Evolutionary conservation across 2,113 vertebrate genomes (phyloP), one percentile per base, ranked within the genome.

Genomic region (Vombatus ursinus): DNA sequence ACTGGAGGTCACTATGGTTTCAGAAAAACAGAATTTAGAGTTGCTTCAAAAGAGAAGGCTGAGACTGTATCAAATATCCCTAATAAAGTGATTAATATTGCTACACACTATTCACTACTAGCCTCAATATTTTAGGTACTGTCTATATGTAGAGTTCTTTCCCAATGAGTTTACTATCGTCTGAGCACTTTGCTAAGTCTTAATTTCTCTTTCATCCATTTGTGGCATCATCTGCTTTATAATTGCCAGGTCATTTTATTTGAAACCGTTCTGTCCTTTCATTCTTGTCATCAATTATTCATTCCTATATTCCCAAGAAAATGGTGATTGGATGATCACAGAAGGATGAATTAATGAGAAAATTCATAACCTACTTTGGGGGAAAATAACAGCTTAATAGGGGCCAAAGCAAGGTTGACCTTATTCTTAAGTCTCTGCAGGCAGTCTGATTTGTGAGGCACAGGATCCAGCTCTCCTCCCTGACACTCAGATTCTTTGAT

Each of bases 1-100:
- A 98, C 98, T 95, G 89, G 98, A 98, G 97, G 99, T 94, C 98
- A 90, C 12, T 91, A 19, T 96, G 92, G 57, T 93, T 97, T 97
- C 97, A 98, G 0, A 50, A 54, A 96, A 95, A 52, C 14, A 97
- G 53, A 95, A 90, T 3, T 16, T 84, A 23, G 24, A 8, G 3
- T 1, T 93, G 23, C 52, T 26, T 50, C 19, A 23, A 51, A 92
- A 25, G 90, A 61, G 6, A 6, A 50, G 44, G 0, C 53, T 19
- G 57, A 90, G 28, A 25, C 24, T 25, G 12, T 49, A 90, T 54
- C 26, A 93, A 96, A 92, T 50, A 93, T 54, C 84, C 61, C 92
- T 52, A 96, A 49, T 25, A 26, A 96, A 96, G 90, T 16, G 92
- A 31, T 61, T 37, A 31, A 89, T 49, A n/a, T 89, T 94, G 49